Evolutionary conservation across 2,888 invertebrate genomes (phyloP).

Genomic region (Parnassius orleans): DNA sequence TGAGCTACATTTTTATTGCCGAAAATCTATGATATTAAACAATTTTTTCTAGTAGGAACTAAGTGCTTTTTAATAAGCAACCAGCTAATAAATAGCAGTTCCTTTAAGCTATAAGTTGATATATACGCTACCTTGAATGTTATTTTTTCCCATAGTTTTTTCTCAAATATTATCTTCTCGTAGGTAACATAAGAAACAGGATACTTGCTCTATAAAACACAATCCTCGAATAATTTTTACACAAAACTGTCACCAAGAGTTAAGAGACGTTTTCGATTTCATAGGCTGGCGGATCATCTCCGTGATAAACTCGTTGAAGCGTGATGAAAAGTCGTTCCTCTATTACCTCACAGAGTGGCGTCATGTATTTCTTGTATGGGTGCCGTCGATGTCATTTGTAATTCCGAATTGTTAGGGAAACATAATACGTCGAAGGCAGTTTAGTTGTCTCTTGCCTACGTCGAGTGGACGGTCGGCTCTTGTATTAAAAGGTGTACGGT

Average conservation of each 20-base stretch:
- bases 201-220: slow-evolving; percentile 39
- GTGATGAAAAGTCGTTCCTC: slow-evolving; percentile 62
- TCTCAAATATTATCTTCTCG: slow-evolving; percentile 12
- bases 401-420: slow-evolving; percentile 60
- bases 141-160: slow-evolving; percentile 2
- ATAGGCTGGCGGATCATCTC: slow-evolving; percentile 50
- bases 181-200: slow-evolving; percentile 43
- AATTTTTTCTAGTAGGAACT: slow-evolving; percentile 3
- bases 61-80: slow-evolving; percentile 1
- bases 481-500: slow-evolving; percentile 51
- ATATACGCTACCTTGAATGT: slow-evolving; percentile 1
- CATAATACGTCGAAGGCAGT: slow-evolving; percentile 51
- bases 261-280: slow-evolving; percentile 58
- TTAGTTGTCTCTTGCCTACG: slow-evolving; percentile 47
- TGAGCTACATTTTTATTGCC: slow-evolving; percentile 7
- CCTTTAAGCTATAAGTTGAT: slow-evolving; percentile 4
- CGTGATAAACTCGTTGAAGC: slow-evolving; percentile 56
- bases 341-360: slow-evolving; percentile 67
- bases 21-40: slow-evolving; percentile 7
- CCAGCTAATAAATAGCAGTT: slow-evolving; percentile 5
- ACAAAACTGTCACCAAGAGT: slow-evolving; percentile 64
- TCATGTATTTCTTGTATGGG: slow-evolving; percentile 66
- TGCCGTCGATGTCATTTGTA: slow-evolving; percentile 69
- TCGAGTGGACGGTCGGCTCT: slow-evolving; percentile 47
- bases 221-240: slow-evolving; percentile 47